Evolutionary conservation across 1,140 invertebrate species (phyloP).

Genomic region (Notospermus geniculatus): DNA sequence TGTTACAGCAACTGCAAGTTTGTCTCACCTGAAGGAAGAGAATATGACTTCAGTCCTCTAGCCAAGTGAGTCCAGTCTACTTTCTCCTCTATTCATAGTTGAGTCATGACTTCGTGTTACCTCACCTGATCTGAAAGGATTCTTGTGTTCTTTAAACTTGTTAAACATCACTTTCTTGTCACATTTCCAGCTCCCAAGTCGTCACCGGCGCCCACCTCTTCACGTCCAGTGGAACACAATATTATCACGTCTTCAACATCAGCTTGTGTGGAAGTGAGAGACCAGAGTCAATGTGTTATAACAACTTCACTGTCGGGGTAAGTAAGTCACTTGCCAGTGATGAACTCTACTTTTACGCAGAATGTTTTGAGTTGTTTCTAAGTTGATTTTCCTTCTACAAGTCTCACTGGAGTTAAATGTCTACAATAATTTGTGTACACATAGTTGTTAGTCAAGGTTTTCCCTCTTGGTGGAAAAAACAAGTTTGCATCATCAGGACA

Average conservation of each 20-base stretch:
- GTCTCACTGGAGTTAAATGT: too few relatives aligned
- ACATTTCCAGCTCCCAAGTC: conserved; percentile 47
- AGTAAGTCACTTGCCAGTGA: conserved; percentile 7
- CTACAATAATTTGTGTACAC: too few relatives aligned
- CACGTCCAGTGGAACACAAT: conserved; percentile 62
- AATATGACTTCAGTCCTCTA: conserved; percentile 58
- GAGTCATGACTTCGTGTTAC: too few relatives aligned
- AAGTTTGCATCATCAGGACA: too few relatives aligned
- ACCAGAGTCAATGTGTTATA: conserved; percentile 51
- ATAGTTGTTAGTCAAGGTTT: too few relatives aligned
- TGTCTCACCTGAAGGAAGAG: conserved; percentile 24
- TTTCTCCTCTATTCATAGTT: too few relatives aligned
- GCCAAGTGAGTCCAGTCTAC: conserved; percentile 55
- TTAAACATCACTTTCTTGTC: conserved; percentile 5
- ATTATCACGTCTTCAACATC: conserved; percentile 65
- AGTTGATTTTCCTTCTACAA: too few relatives aligned
- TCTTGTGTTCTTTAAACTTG: neutral
- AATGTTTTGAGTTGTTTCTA: too few relatives aligned
- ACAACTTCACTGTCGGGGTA: conserved; percentile 51
- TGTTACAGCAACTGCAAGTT: conserved; percentile 48
- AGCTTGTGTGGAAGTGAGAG: conserved; percentile 58
- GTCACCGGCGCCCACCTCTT: conserved; percentile 50
- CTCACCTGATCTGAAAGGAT: too few relatives aligned
- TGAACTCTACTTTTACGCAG: neutral
- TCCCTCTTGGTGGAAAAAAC: too few relatives aligned